phyloP scores from a whole-genome alignment of 1,140 invertebrate species.

The Sipha flava region DNA sequence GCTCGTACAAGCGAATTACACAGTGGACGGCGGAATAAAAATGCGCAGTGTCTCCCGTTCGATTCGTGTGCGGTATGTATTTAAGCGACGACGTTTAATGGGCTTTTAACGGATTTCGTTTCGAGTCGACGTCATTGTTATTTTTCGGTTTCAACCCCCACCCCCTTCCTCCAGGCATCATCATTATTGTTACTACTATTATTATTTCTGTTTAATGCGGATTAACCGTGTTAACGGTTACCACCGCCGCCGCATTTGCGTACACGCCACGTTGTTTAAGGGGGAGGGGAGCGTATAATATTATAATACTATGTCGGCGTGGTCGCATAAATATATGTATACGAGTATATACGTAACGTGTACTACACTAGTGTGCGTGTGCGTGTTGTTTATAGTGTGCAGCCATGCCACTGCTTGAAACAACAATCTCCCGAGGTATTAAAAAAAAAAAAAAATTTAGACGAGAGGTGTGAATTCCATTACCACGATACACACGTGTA shows the following conservation, averaged over 20 bases:
- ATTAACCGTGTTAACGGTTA: not conserved
- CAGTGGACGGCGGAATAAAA: too few relatives aligned
- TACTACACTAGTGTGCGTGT: not conserved
- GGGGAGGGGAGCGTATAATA: not conserved
- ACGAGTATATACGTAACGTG: not conserved
- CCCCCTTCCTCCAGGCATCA: too few relatives aligned
- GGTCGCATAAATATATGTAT: not conserved
- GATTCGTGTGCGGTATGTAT: too few relatives aligned
- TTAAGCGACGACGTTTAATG: constrained; percentile 24
- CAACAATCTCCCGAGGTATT: not conserved
- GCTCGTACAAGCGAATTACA: too few relatives aligned
- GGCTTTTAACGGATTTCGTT: constrained; percentile 21
- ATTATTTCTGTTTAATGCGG: constrained; percentile 17
- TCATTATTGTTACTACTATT: too few relatives aligned
- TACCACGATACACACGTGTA: not conserved
- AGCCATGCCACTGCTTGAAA: not conserved
- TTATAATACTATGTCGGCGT: not conserved
- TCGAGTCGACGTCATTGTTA: constrained; percentile 12
- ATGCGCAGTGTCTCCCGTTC: too few relatives aligned
- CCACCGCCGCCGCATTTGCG: not conserved
- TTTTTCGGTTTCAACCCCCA: not conserved
- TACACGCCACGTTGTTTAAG: not conserved
- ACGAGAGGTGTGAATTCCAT: not conserved
- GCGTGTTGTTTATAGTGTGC: not conserved
- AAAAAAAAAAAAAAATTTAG: not conserved